These are phyloP conservation scores for Zosterops pallidus DNA, from an alignment of 2,113 vertebrate genomes.

Conservation along the genomic window DNA sequence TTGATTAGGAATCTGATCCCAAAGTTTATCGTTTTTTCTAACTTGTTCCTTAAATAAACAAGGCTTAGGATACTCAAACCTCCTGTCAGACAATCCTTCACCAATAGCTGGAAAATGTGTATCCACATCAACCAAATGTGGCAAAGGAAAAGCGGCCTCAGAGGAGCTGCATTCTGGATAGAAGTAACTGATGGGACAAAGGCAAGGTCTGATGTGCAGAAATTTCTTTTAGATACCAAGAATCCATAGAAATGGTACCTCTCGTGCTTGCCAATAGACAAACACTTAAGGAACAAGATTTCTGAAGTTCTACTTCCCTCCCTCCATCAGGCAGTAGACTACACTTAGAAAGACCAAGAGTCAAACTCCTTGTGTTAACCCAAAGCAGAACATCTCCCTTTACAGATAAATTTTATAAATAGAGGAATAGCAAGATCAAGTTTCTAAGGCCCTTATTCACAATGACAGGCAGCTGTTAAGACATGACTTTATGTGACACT, in stretches of 20 bases:
- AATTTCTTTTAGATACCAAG: neutral
- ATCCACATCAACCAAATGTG: fast-evolving
- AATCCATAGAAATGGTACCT: neutral
- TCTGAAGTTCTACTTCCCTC: neutral
- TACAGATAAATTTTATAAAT: neutral
- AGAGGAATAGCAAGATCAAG: neutral
- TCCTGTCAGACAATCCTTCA: neutral
- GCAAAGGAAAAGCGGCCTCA: neutral
- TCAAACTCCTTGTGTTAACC: neutral
- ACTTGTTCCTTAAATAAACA: neutral
- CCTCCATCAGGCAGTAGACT: neutral
- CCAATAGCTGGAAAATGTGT: neutral
- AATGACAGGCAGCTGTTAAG: neutral
- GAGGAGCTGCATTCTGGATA: neutral
- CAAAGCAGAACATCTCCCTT: neutral
- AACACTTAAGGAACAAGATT: neutral
- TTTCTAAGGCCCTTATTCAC: neutral
- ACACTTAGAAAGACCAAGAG: neutral
- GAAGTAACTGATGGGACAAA: neutral
- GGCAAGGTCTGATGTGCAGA: neutral
- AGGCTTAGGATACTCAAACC: neutral
- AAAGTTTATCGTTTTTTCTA: neutral
- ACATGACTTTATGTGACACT: neutral
- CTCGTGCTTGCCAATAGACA: neutral
- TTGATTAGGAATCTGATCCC: neutral